phyloP scores from a whole-genome alignment of 2,113 vertebrate genomes.

The Hippocampus barbouri region DNA sequence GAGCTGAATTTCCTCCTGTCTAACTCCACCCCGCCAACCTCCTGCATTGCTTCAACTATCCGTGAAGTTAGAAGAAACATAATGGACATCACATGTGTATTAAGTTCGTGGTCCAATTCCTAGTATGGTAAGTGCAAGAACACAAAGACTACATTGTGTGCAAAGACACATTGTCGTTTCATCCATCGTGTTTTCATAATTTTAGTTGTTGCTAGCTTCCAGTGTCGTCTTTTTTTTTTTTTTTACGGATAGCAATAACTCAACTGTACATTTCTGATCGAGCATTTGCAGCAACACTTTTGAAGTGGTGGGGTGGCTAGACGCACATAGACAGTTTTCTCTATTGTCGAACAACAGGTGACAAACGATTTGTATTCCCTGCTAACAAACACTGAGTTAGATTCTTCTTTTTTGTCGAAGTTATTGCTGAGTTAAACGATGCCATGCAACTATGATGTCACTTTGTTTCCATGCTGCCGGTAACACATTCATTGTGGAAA shows the following conservation, averaged over 20 bases:
- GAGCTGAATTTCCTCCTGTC: constrained; percentile 26
- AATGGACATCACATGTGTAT: constrained; percentile 34
- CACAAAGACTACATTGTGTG: background rate
- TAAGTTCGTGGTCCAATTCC: constrained; percentile 29
- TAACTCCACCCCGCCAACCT: constrained; percentile 22
- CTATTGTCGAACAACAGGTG: background rate
- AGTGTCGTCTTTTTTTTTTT: background rate
- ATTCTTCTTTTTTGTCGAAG: background rate
- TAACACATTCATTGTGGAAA: too few species aligned
- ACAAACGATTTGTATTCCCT: background rate
- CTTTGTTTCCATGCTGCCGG: background rate
- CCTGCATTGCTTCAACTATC: constrained; percentile 8
- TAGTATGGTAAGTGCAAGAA: background rate
- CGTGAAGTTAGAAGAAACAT: constrained; percentile 4
- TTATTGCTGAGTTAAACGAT: background rate
- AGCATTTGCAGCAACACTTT: background rate
- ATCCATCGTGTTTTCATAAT: background rate
- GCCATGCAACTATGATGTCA: too few species aligned
- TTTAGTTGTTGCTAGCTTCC: too few species aligned
- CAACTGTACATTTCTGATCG: background rate
- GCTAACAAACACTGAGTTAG: background rate
- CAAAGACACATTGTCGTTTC: background rate
- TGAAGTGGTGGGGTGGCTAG: background rate
- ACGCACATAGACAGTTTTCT: background rate
- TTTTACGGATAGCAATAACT: background rate